Evolutionary conservation across 2,888 invertebrate species (phyloP), one percentile per base, ranked within the genome.

Genomic region (Diplolepis rosae): DNA sequence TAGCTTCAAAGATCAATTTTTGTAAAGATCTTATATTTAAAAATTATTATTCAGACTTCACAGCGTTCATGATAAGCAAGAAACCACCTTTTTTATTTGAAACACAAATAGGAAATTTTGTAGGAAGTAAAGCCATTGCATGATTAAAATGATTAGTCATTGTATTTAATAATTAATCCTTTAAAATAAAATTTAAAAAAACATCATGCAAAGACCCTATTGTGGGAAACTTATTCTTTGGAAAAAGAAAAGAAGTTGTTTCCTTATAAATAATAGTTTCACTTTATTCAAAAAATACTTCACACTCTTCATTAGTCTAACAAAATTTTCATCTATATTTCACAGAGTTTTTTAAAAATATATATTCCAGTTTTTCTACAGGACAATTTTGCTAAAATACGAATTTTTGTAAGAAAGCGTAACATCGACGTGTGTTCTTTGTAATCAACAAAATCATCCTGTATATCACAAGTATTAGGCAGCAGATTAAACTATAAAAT

Each of bases 261-360:
- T 61, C 35, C 24, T 24, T 42, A 39, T 39, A 61, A 61, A 61
- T 22, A 24, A 61, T 61, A 56, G 24, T 61, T 61, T 61, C 61
- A 39, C 61, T 61, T 61, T 61, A 61, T 61, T 61, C 61, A 61
- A 61, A 61, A 61, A 61, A 61, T 61, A 61, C 61, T 61, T 61
- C 24, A 61, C 61, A 61, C 39, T 61, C 39, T 61, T 61, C 6
- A 42, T n/a, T 39, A 39, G 39, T 61, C 61, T 61, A 61, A 61
- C 61, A 61, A 61, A n/a, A 61, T 39, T 61, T 39, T n/a, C 5
- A 24, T 11, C 24, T n/a, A 56, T 35, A 22, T 35, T 61, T 61
- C n/a, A 27, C 39, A 27, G 24, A 39, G 24, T 39, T 39, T 50
- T 50, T 61, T 61, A 9, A 24, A 39, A n/a, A 61, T 61, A 61